Conservation (phyloP, 1,140 invertebrate species). For the Zaprionus africanus region DNA sequence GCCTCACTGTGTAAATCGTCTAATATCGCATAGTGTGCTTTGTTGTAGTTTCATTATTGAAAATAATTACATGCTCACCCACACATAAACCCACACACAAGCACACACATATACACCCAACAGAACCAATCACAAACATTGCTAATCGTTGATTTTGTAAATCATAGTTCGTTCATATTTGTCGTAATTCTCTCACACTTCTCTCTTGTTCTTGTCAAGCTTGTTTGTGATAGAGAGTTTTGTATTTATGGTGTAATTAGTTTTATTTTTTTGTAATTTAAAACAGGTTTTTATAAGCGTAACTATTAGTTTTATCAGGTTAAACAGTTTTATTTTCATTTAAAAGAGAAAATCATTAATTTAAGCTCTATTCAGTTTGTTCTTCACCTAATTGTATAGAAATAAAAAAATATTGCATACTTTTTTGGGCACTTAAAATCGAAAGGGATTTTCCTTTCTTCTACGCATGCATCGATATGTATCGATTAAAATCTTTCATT, state of each 20-base stretch:
- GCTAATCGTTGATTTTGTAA: not conserved
- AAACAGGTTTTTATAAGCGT: too few relatives aligned
- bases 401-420: not conserved
- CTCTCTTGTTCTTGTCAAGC: not conserved
- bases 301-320: too few relatives aligned
- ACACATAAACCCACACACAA: constrained; percentile 1
- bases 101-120: constrained; percentile 8
- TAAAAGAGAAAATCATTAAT: too few relatives aligned
- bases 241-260: not conserved
- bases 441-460: not conserved
- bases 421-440: not conserved
- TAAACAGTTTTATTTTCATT: too few relatives aligned
- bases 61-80: constrained; percentile 58
- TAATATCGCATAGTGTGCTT: constrained; percentile 52
- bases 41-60: constrained; percentile 81
- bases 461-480: not conserved
- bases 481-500: not conserved
- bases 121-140: constrained; percentile 31
- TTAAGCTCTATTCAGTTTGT: too few relatives aligned
- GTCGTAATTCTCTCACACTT: not conserved
- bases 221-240: not conserved
- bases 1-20: constrained; percentile 35
- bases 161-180: not conserved
- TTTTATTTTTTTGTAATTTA: too few relatives aligned
- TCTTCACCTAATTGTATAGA: too few relatives aligned